Evolutionary conservation across 1,140 invertebrate species (phyloP), one percentile per base, ranked within the genome.

Genomic region (Laodelphax striatellus): DNA sequence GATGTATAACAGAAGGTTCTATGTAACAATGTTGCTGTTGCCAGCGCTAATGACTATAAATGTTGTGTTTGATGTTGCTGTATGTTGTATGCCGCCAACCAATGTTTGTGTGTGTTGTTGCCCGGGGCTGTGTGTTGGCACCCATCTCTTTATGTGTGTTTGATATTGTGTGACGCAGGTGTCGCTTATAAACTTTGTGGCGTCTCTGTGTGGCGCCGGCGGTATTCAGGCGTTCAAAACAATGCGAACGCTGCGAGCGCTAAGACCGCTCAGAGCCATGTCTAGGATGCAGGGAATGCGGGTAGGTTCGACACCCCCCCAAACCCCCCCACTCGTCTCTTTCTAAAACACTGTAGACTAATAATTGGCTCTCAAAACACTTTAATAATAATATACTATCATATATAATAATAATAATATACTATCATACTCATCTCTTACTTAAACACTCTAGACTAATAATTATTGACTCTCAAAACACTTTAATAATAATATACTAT

Each of bases 141-240:
- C 34, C 34, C 34, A 38, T 38, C 34, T 38, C 34, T 38, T 9
- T 38, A 38, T 38, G 34, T 38, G 34, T 38, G 34, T 38, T 38
- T 38, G 8, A 38, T 38, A 38, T 38, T 13, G 34, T 38, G 34
- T 38, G 34, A 38, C 34, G 71, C 85, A 93, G 90, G 90, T 94
- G 75, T 96, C 93, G 76, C 85, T 95, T 79, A 92, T 96, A 81
- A 95, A 96, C 85, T 92, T 95, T 82, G 85, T 93, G 79, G 93
- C 93, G 75, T 90, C 90, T 76, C 82, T 94, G 76, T 84, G 84
- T 79, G 91, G 92, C 75, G 90, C 88, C 75, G 90, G 91, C 75
- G 90, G 91, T 78, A 94, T 94, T 84, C 91, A 94, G 84, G 92
- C 92, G 76, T 94, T 95, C 87, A 94, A 94, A 89, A 94, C 92